Evolutionary conservation across 2,888 invertebrate species (phyloP).

Genomic region (Andrena marginata): DNA sequence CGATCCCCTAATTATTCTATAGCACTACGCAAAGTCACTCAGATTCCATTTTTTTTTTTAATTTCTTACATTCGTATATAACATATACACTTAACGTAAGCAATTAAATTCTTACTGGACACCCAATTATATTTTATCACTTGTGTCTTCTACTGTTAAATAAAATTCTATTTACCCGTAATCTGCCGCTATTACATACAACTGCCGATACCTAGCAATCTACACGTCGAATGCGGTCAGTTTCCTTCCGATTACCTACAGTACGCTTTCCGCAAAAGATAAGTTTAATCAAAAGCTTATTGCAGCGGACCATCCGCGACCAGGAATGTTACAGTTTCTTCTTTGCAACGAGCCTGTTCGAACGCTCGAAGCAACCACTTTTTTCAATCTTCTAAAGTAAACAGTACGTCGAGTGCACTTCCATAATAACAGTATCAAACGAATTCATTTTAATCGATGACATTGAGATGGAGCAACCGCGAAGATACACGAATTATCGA

Average conservation of each 20-base stretch:
- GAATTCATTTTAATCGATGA: background rate
- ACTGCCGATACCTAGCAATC: conserved; percentile 35
- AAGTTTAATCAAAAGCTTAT: conserved; percentile 45
- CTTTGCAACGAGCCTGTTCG: background rate
- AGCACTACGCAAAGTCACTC: too few relatives aligned
- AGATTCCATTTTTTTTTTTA: too few relatives aligned
- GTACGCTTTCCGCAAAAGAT: conserved; percentile 43
- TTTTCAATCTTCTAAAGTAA: background rate
- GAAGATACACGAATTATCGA: conserved; percentile 63
- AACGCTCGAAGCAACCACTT: background rate
- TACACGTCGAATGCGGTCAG: conserved; percentile 53
- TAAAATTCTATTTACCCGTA: background rate
- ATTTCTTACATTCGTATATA: too few relatives aligned
- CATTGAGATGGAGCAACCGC: conserved; percentile 37
- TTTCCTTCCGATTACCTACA: conserved; percentile 51
- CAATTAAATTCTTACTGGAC: background rate
- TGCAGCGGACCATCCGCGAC: background rate
- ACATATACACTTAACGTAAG: too few relatives aligned
- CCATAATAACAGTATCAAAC: background rate
- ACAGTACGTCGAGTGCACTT: background rate
- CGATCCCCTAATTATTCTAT: too few relatives aligned
- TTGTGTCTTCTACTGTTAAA: background rate
- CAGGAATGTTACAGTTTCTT: conserved; percentile 18
- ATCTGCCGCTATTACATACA: background rate
- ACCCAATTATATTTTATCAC: background rate